These are phyloP conservation scores for Porites australiensis DNA, from an alignment of 64 coral and sea anemone species.

Conservation along the genomic window DNA sequence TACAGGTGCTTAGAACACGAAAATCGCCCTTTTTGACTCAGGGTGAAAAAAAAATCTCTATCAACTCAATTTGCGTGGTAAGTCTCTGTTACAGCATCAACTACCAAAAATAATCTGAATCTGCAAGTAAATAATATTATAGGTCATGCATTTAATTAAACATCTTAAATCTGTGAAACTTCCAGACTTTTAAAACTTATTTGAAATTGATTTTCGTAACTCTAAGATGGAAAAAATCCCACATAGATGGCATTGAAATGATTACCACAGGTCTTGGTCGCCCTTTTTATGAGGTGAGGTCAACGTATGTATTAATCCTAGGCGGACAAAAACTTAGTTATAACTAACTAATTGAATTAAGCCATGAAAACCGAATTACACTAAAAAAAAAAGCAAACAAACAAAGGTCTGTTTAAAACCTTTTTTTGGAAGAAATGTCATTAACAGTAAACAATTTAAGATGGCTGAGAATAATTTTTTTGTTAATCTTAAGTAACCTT, in stretches of 20 bases:
- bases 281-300: not conserved
- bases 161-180: not conserved
- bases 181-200: not conserved
- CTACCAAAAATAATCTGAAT: not conserved
- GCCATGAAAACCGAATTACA: not conserved
- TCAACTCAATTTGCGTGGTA: not conserved
- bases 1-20: slow-evolving; percentile 35
- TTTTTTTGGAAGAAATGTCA: not conserved
- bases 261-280: not conserved
- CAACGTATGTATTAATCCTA: not conserved
- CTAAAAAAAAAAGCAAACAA: not conserved
- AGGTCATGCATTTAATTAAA: not conserved
- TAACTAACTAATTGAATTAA: not conserved
- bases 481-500: not conserved
- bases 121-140: no score
- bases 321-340: not conserved
- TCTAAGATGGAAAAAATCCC: not conserved
- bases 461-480: not conserved
- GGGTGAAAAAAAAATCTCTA: not conserved
- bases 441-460: not conserved
- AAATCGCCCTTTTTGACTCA: not conserved
- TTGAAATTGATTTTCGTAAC: no score
- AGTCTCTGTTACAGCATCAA: not conserved
- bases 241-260: not conserved
- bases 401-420: no score